Evolutionary conservation across 37 sponge, comb jelly and placozoan species (phyloP).

Genomic region (Halisarca cf. caerulea): DNA sequence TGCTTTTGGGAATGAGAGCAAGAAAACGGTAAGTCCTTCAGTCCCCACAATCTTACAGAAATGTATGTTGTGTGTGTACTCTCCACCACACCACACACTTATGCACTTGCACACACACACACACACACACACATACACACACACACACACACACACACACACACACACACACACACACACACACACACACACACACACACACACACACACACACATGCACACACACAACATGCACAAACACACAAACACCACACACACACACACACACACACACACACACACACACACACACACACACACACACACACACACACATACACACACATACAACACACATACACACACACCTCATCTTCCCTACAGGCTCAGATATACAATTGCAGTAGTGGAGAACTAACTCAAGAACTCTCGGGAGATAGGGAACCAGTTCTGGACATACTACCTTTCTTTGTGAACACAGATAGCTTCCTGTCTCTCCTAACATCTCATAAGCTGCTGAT

Average conservation of each 20-base stretch:
- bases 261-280: constrained; percentile 1
- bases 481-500: constrained; percentile 51
- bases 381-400: constrained; percentile 29
- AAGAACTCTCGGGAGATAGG: constrained; percentile 41
- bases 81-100: too few species aligned
- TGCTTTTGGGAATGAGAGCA: constrained; percentile 71
- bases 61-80: too few species aligned
- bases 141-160: neutral
- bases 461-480: constrained; percentile 51
- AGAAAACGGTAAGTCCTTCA: constrained; percentile 52
- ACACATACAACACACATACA: too few species aligned
- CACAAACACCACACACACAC: too few species aligned
- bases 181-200: neutral
- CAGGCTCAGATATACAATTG: constrained; percentile 66
- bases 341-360: neutral
- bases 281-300: neutral
- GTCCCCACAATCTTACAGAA: neutral
- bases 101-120: constrained; percentile 1
- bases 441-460: constrained; percentile 24
- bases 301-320: neutral
- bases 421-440: constrained; percentile 58
- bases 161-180: neutral
- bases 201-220: neutral
- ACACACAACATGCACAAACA: too few species aligned
- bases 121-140: neutral